Percentiles rank a stretch among this genome's conserved stretches.
phyloP scores from a whole-genome alignment of 2,888 invertebrate species.

The Athripsodes cinereus region DNA sequence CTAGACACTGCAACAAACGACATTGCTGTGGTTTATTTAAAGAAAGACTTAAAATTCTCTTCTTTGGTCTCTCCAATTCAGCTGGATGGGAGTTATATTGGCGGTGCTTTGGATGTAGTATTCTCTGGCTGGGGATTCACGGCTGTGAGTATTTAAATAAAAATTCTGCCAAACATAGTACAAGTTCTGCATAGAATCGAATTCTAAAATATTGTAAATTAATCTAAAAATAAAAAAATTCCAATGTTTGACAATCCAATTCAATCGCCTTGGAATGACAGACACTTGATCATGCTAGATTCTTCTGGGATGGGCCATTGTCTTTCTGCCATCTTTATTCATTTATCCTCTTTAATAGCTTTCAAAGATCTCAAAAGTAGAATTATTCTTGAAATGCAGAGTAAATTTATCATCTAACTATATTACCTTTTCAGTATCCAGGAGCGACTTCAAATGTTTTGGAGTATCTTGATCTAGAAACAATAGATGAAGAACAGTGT shows the following conservation, averaged over 20 bases:
- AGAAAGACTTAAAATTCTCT: neutral
- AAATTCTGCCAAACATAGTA: neutral
- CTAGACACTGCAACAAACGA: neutral
- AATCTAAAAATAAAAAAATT: too few relatives aligned
- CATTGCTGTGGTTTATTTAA: neutral
- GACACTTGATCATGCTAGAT: too few relatives aligned
- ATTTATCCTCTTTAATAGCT: too few relatives aligned
- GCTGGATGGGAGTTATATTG: neutral
- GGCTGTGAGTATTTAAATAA: neutral
- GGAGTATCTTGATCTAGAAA: slow-evolving; percentile 47
- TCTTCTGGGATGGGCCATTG: too few relatives aligned
- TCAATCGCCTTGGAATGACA: too few relatives aligned
- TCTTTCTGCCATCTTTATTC: neutral
- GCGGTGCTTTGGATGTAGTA: neutral
- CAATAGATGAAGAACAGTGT: slow-evolving; percentile 31
- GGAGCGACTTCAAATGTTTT: slow-evolving; percentile 47
- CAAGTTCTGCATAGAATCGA: neutral
- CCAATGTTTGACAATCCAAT: too few relatives aligned
- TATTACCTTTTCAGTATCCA: slow-evolving; percentile 44
- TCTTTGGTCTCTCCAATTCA: neutral
- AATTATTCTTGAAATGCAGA: too few relatives aligned
- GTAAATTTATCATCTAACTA: too few relatives aligned
- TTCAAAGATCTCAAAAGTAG: too few relatives aligned
- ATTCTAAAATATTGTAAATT: too few relatives aligned
- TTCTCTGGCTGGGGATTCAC: slow-evolving; percentile 1